These are phyloP conservation scores for Channa striata DNA, from an alignment of 2,797 vertebrate species.

Conservation along the genomic window DNA sequence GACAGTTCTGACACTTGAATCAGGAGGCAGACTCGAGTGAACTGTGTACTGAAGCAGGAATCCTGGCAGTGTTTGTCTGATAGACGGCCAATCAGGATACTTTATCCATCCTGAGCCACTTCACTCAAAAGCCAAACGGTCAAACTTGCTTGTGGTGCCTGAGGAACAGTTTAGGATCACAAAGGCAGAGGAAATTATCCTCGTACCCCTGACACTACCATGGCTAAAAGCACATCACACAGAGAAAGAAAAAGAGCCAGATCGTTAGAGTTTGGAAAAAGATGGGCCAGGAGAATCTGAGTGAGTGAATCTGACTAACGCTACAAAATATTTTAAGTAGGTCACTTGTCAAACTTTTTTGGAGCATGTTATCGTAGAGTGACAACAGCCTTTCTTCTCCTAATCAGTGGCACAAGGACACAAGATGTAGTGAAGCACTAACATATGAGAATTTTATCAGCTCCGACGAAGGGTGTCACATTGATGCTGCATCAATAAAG, in stretches of 20 bases:
- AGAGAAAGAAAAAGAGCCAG: neutral
- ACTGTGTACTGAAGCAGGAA: too few species aligned
- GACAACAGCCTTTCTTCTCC: constrained; percentile 5
- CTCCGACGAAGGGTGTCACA: constrained; percentile 16
- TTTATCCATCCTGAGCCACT: neutral
- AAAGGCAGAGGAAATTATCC: neutral
- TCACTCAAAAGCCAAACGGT: neutral
- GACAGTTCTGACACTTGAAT: too few species aligned
- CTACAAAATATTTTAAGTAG: constrained; percentile 37
- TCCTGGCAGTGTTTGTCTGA: too few species aligned
- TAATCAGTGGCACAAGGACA: constrained; percentile 15
- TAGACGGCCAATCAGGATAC: too few species aligned
- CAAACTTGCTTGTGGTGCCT: too few species aligned
- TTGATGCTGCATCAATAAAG: constrained; percentile 22
- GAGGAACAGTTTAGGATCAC: neutral
- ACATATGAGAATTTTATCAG: constrained; percentile 2
- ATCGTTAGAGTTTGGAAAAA: constrained; percentile 5
- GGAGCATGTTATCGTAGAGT: constrained; percentile 16
- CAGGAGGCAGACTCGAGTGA: too few species aligned
- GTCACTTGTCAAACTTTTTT: constrained; percentile 35
- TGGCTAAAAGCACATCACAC: neutral
- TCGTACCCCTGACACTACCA: neutral
- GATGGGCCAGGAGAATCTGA: constrained; percentile 21
- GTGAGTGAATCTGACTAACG: neutral
- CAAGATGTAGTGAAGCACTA: constrained; percentile 3